Evolutionary conservation across 92 coral and sea anemone genomes (phyloP).

Genomic region (Heliopora coerulea): DNA sequence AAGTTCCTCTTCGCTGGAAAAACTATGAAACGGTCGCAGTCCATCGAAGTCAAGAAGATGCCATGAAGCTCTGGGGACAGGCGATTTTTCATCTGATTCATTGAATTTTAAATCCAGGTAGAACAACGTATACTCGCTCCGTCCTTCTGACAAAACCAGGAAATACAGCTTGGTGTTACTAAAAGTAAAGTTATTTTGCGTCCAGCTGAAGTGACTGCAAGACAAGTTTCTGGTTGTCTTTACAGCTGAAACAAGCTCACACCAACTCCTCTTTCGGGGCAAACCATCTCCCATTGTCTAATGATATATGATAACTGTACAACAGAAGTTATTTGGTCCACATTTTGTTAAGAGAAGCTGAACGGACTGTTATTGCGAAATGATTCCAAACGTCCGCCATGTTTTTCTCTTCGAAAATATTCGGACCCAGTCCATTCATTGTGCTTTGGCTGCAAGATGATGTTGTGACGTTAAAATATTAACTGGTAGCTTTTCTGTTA

Average conservation of each 20-base stretch:
- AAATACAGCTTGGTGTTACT: constrained; percentile 82
- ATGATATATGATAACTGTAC: not conserved
- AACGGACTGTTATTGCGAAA: constrained; percentile 25
- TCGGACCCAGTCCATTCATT: constrained; percentile 16
- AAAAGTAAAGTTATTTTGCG: constrained; percentile 94
- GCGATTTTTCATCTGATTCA: constrained; percentile 1
- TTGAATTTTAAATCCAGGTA: constrained; percentile 71
- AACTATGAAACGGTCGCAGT: constrained; percentile 78
- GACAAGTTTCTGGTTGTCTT: constrained; percentile 72
- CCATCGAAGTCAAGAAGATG: constrained; percentile 67
- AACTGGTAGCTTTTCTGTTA: too few species aligned
- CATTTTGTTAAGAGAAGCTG: constrained; percentile 12
- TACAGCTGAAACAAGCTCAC: constrained; percentile 83
- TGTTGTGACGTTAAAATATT: too few species aligned
- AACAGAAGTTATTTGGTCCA: constrained; percentile 16
- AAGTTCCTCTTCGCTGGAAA: constrained; percentile 91
- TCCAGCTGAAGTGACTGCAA: constrained; percentile 71
- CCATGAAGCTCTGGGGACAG: constrained; percentile 63
- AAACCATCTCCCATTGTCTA: constrained; percentile 6
- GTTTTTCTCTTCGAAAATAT: constrained; percentile 8
- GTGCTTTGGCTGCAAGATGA: too few species aligned
- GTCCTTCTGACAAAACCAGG: constrained; percentile 80
- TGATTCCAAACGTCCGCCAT: constrained; percentile 25
- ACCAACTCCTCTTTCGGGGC: constrained; percentile 63
- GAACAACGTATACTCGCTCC: constrained; percentile 92